Evolutionary conservation across 2,888 invertebrate genomes (phyloP).

Genomic region (Gandaritis pyraliata): DNA sequence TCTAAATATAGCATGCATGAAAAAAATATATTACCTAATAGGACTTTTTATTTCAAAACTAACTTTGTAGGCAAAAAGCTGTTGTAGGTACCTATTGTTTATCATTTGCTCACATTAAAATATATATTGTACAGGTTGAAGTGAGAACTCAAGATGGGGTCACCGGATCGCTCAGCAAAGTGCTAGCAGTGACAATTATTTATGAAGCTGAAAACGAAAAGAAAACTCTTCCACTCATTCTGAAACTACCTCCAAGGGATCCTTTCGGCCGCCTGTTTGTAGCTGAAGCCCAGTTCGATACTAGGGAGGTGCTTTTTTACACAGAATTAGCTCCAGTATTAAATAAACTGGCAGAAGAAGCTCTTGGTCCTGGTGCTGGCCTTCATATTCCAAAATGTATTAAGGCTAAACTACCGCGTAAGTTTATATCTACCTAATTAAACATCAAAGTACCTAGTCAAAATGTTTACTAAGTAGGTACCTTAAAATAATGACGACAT

Average conservation of each 20-base stretch:
- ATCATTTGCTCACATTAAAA: too few relatives aligned
- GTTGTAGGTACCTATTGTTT: too few relatives aligned
- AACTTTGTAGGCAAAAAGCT: too few relatives aligned
- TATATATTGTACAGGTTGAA: slow-evolving; percentile 54
- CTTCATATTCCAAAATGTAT: slow-evolving; percentile 85
- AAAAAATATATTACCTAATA: too few relatives aligned
- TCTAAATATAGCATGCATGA: too few relatives aligned
- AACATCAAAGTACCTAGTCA: too few relatives aligned
- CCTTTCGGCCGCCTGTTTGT: slow-evolving; percentile 92
- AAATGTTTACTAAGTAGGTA: too few relatives aligned
- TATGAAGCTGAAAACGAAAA: slow-evolving; percentile 78
- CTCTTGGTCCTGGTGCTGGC: slow-evolving; percentile 68
- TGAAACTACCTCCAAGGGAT: slow-evolving; percentile 91
- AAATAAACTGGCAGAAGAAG: slow-evolving; percentile 87
- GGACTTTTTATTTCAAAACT: too few relatives aligned
- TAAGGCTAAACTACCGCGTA: slow-evolving; percentile 87
- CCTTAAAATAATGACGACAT: neutral
- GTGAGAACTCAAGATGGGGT: slow-evolving; percentile 85
- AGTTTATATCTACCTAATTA: slow-evolving; percentile 27
- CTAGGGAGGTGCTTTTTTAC: slow-evolving; percentile 92
- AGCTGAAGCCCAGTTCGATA: slow-evolving; percentile 92
- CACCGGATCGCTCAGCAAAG: slow-evolving; percentile 90
- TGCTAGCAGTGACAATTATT: slow-evolving; percentile 89
- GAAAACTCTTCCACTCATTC: slow-evolving; percentile 83
- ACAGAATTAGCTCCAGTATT: slow-evolving; percentile 90